These are phyloP conservation scores for Lacanobia oleracea DNA, from an alignment of 2,888 invertebrate species.

Conservation along the genomic window DNA sequence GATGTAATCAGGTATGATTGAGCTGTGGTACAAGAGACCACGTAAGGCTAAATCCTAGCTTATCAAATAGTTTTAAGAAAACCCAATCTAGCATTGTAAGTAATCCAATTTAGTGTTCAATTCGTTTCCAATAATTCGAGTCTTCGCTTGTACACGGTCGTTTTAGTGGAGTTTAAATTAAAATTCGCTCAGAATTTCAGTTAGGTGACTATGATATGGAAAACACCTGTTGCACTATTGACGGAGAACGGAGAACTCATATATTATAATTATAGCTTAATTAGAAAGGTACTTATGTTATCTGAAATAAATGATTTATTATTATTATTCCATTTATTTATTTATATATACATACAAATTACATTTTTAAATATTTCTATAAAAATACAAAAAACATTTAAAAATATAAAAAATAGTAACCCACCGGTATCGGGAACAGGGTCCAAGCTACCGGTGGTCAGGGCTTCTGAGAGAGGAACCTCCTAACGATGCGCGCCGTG, in stretches of 20 bases:
- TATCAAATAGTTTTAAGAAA: neutral
- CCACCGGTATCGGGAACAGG: no score
- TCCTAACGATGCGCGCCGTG: no score
- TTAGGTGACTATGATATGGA: neutral
- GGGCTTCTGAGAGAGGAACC: no score
- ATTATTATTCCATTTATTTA: no score
- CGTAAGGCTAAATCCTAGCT: neutral
- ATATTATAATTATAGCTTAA: no score
- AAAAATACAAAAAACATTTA: no score
- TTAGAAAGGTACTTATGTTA: no score
- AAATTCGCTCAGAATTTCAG: neutral
- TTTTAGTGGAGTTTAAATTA: neutral
- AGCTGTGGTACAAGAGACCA: neutral
- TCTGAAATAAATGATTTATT: no score
- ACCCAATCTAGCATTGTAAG: neutral
- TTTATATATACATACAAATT: no score
- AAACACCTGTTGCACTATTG: neutral
- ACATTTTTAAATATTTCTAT: no score
- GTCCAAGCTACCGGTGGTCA: no score
- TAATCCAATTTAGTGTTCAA: neutral
- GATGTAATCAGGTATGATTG: conserved; percentile 5
- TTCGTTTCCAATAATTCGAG: neutral
- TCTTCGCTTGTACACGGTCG: neutral
- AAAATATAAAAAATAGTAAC: no score
- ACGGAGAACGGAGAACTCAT: neutral